These are phyloP conservation scores for Leptodactylus fallax DNA, from an alignment of 2,797 vertebrate species.

Conservation along the genomic window DNA sequence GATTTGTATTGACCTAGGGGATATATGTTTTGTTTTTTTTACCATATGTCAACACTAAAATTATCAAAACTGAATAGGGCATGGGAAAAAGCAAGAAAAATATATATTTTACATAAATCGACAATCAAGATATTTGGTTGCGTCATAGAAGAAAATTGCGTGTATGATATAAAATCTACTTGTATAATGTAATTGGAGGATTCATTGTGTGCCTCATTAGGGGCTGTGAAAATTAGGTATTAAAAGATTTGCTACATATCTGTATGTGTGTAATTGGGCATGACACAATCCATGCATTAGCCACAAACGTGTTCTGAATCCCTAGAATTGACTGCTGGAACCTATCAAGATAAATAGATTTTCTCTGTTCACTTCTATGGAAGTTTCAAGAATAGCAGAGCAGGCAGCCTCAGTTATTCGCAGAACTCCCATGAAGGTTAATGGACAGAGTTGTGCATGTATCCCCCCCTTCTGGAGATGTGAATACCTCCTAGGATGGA, in stretches of 20 bases:
- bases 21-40: neutral
- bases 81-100: neutral
- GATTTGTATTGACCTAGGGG: neutral
- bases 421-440: no score
- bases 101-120: no score
- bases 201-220: constrained; percentile 2
- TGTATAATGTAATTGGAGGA: neutral
- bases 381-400: no score
- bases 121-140: no score
- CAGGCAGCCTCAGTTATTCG: no score
- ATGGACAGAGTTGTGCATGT: no score
- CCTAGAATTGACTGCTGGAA: neutral
- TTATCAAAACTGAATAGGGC: neutral
- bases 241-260: constrained; percentile 24
- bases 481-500: no score
- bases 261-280: constrained; percentile 38
- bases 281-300: constrained; percentile 48
- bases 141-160: neutral
- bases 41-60: neutral
- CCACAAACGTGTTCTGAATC: neutral
- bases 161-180: neutral
- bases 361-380: no score
- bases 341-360: neutral
- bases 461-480: no score
- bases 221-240: constrained; percentile 20